phyloP scores from a whole-genome alignment of 1,140 invertebrate genomes.

The Drosophila gunungcola region DNA sequence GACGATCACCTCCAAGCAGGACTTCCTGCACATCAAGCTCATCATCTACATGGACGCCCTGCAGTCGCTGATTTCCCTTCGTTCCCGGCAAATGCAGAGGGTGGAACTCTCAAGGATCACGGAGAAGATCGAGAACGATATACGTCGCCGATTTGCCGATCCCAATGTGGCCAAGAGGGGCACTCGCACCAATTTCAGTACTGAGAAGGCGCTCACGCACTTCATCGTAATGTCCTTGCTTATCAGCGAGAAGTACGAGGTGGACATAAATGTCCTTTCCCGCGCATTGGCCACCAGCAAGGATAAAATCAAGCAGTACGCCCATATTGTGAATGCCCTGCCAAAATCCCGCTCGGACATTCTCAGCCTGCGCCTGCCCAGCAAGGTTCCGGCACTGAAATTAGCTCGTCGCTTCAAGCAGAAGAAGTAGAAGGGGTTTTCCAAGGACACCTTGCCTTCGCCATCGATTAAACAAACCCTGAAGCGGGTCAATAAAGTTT shows the following conservation, averaged over 20 bases:
- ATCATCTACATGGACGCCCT: slow-evolving; percentile 82
- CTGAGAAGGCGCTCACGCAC: slow-evolving; percentile 77
- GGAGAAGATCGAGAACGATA: slow-evolving; percentile 80
- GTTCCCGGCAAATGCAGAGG: slow-evolving; percentile 58
- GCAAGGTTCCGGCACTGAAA: slow-evolving; percentile 56
- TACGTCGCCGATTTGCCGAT: slow-evolving; percentile 71
- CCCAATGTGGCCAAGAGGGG: slow-evolving; percentile 58
- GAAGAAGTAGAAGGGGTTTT: slow-evolving; percentile 47
- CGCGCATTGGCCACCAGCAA: slow-evolving; percentile 65
- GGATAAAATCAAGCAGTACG: slow-evolving; percentile 66
- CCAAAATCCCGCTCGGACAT: slow-evolving; percentile 62
- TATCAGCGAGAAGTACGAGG: slow-evolving; percentile 65
- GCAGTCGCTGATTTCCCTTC: slow-evolving; percentile 64
- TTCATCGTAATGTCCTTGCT: slow-evolving; percentile 78
- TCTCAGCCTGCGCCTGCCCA: slow-evolving; percentile 65
- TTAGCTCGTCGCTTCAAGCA: slow-evolving; percentile 48
- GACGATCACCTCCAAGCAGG: slow-evolving; percentile 31
- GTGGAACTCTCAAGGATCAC: slow-evolving; percentile 70
- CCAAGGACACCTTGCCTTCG: slow-evolving; percentile 33
- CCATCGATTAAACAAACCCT: slow-evolving; percentile 66
- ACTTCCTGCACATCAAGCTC: slow-evolving; percentile 66
- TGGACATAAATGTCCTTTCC: slow-evolving; percentile 56
- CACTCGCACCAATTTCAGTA: slow-evolving; percentile 62
- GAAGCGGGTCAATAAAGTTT: slow-evolving; percentile 36
- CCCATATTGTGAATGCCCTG: slow-evolving; percentile 72